Percentiles rank a stretch among this genome's conserved stretches.
phyloP scores from a whole-genome alignment of 1,140 invertebrate species.

The Eubasilissa regina region DNA sequence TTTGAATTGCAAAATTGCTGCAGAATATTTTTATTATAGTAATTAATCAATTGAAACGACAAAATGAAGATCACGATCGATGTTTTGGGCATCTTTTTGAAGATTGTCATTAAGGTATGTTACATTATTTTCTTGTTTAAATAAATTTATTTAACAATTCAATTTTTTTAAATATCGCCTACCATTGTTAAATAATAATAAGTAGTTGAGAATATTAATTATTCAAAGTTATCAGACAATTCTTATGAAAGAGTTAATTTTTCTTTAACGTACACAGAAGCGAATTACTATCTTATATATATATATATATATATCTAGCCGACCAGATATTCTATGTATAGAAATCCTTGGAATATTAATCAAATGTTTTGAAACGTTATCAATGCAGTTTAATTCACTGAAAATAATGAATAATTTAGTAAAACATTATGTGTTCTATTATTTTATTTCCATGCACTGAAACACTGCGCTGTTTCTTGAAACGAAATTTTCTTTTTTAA shows the following conservation, averaged over 20 bases:
- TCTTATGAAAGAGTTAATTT: too few species aligned
- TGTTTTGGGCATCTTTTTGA: constrained; percentile 70
- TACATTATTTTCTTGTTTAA: not conserved
- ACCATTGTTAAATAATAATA: too few species aligned
- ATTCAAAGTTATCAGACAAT: too few species aligned
- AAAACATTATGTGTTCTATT: too few species aligned
- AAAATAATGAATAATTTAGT: too few species aligned
- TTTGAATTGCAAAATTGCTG: not conserved
- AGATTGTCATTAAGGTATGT: constrained; percentile 70
- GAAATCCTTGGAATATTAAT: constrained; percentile 14
- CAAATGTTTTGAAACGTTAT: not conserved
- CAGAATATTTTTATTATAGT: constrained; percentile 23
- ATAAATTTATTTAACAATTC: too few species aligned
- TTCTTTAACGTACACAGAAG: too few species aligned
- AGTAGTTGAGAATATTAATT: too few species aligned
- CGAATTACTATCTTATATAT: too few species aligned
- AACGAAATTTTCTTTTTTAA: too few species aligned
- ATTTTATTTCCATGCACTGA: too few species aligned
- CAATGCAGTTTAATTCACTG: not conserved
- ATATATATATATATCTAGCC: not conserved
- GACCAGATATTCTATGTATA: constrained; percentile 1
- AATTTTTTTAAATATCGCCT: not conserved
- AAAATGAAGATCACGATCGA: constrained; percentile 72
- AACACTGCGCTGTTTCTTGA: too few species aligned
- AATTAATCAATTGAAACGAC: constrained; percentile 40